These are phyloP conservation scores for Pogonocichla stellata DNA, from an alignment of 2,113 vertebrate genomes.

Conservation along the genomic window DNA sequence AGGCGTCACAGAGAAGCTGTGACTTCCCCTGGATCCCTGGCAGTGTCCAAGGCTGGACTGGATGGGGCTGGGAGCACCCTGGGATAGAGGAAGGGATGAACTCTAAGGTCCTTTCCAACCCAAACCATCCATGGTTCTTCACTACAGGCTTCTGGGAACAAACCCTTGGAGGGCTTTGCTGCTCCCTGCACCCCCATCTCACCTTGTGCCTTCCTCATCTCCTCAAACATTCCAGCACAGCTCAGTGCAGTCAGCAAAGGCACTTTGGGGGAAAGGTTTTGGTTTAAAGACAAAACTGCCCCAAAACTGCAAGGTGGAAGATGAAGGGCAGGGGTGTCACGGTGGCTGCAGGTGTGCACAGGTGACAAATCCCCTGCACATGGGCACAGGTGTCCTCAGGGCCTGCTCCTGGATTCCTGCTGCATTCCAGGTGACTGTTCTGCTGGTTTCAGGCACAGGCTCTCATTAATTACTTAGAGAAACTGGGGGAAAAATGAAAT, in stretches of 20 bases:
- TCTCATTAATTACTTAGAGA: neutral
- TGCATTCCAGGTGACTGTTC: neutral
- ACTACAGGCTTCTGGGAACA: neutral
- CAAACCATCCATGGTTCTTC: neutral
- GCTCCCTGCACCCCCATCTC: neutral
- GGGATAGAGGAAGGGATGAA: neutral
- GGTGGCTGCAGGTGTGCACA: neutral
- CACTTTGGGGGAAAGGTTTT: neutral
- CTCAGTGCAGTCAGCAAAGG: neutral
- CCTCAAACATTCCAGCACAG: neutral
- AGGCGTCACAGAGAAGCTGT: neutral
- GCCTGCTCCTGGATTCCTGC: neutral
- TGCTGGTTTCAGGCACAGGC: neutral
- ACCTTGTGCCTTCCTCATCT: neutral
- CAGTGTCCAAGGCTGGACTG: neutral
- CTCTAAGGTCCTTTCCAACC: neutral
- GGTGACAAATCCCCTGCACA: neutral
- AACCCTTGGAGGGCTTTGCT: neutral
- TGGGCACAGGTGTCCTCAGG: neutral
- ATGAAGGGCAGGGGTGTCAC: too few species aligned
- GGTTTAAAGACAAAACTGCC: neutral
- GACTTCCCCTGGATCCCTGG: neutral
- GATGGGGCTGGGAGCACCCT: neutral
- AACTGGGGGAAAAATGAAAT: fast-evolving
- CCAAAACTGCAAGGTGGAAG: neutral